Evolutionary conservation across 1,140 invertebrate genomes (phyloP).

Genomic region (Platyura marginata): DNA sequence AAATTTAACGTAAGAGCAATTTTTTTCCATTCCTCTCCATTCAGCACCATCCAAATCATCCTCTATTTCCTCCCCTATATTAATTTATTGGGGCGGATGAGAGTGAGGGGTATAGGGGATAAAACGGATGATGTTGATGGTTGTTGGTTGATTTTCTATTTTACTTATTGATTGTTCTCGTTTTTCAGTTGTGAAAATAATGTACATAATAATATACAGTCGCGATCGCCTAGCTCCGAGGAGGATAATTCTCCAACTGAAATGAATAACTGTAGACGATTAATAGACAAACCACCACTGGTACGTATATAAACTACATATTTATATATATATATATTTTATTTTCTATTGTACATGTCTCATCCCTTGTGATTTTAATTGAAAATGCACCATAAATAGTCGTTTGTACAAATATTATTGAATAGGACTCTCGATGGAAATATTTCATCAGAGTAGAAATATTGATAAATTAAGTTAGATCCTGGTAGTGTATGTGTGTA

Average conservation of each 20-base stretch:
- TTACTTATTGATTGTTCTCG: neutral
- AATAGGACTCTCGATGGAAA: neutral
- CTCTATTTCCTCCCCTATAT: neutral
- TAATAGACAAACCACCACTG: slow-evolving; percentile 61
- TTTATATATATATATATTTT: neutral
- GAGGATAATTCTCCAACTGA: slow-evolving; percentile 78
- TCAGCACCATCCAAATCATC: neutral
- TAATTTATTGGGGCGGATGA: neutral
- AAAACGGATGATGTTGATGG: neutral
- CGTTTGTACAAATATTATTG: too few relatives aligned
- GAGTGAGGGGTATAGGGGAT: neutral
- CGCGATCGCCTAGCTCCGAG: slow-evolving; percentile 58
- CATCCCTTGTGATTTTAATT: neutral
- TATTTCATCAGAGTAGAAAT: neutral
- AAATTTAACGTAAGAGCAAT: neutral
- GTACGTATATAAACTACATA: slow-evolving; percentile 32
- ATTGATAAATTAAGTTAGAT: too few relatives aligned
- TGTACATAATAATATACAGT: slow-evolving; percentile 26
- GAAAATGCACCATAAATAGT: neutral
- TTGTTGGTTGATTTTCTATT: neutral
- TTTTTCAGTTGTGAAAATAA: slow-evolving; percentile 18
- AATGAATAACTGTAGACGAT: slow-evolving; percentile 64
- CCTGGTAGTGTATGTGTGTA: too few relatives aligned
- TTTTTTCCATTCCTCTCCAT: too few relatives aligned
- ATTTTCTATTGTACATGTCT: too few relatives aligned